Conservation (phyloP, 2,888 invertebrate species). For the Drosophila putrida region DNA sequence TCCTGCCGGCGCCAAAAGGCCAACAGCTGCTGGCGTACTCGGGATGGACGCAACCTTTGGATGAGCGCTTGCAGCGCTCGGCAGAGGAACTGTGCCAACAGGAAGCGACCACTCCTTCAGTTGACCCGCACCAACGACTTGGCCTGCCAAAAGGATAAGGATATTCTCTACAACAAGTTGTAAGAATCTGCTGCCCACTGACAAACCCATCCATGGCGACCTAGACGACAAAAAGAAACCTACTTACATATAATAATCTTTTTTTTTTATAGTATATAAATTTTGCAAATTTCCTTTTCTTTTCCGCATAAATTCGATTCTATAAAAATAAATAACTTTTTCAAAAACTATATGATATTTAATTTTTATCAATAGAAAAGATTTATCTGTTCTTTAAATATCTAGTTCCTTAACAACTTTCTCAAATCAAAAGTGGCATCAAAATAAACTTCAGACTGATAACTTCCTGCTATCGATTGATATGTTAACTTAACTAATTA, state of each 20-base stretch:
- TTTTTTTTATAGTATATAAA: conserved; percentile 13
- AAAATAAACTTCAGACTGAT: too few relatives aligned
- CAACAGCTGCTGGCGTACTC: conserved; percentile 63
- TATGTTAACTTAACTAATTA: too few relatives aligned
- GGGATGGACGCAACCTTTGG: conserved; percentile 47
- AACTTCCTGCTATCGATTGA: too few relatives aligned
- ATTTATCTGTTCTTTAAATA: too few relatives aligned
- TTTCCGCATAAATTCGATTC: conserved; percentile 6
- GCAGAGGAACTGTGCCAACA: conserved; percentile 63
- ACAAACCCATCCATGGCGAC: neutral
- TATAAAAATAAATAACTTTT: conserved; percentile 6
- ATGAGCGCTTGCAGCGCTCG: conserved; percentile 68
- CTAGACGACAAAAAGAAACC: neutral
- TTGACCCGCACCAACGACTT: conserved; percentile 37
- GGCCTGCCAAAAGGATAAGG: conserved; percentile 28
- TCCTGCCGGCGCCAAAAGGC: conserved; percentile 23
- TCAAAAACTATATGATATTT: neutral
- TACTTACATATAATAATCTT: conserved; percentile 4
- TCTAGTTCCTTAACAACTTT: too few relatives aligned
- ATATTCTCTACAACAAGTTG: conserved; percentile 12
- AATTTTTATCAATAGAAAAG: too few relatives aligned
- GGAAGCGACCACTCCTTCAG: conserved; percentile 20
- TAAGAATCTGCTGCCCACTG: neutral
- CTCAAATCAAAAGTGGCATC: too few relatives aligned
- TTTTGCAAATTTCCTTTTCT: neutral